phyloP scores from a whole-genome alignment of 2,113 vertebrate genomes.

The Mandrillus leucophaeus region DNA sequence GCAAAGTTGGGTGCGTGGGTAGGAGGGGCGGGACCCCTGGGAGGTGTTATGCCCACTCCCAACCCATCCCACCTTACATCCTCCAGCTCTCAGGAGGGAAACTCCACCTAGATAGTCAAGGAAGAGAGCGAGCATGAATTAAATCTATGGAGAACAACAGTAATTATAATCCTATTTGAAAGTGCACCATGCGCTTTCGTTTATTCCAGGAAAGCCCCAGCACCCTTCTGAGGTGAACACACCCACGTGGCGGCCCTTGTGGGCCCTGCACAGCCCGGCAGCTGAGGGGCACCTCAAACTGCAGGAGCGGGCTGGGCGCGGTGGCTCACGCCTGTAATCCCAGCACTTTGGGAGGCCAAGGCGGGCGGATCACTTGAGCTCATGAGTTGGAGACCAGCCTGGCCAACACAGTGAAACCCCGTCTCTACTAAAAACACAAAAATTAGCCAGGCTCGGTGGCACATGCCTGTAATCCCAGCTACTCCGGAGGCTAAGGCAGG shows the following conservation, averaged over 20 bases:
- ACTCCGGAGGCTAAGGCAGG: too few relatives aligned
- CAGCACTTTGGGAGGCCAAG: too few relatives aligned
- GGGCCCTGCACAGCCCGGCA: rapidly evolving
- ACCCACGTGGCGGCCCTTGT: rapidly evolving
- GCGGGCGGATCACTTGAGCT: too few relatives aligned
- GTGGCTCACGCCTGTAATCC: too few relatives aligned
- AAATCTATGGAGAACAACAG: not conserved
- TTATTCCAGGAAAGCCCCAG: not conserved
- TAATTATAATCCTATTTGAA: not conserved
- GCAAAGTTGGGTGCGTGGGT: not conserved
- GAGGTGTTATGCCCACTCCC: not conserved
- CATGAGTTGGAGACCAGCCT: too few relatives aligned
- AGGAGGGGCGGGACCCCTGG: not conserved
- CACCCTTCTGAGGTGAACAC: not conserved
- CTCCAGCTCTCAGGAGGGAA: not conserved
- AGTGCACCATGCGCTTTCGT: not conserved
- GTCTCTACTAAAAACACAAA: too few relatives aligned
- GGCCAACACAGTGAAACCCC: too few relatives aligned
- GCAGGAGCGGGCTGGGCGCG: too few relatives aligned
- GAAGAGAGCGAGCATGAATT: not conserved
- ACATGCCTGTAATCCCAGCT: too few relatives aligned
- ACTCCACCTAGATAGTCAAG: not conserved
- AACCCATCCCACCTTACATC: not conserved
- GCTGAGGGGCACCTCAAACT: not conserved
- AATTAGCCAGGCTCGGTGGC: too few relatives aligned